Evolutionary conservation across 1,140 invertebrate species (phyloP).

Genomic region (Nymphalis io): DNA sequence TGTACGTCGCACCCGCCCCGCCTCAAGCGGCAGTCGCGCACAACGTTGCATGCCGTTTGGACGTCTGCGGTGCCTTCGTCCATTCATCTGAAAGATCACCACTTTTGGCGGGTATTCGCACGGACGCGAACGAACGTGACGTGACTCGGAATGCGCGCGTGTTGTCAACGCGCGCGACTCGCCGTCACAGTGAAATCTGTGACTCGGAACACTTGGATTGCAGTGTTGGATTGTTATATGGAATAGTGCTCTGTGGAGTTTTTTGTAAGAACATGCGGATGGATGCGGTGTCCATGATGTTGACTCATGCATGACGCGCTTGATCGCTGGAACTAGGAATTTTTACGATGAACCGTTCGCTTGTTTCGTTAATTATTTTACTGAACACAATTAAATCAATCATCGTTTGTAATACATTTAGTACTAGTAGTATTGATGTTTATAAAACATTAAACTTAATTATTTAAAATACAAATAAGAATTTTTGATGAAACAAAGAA

Average conservation of each 20-base stretch:
- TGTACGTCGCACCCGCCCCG: conserved; percentile 65
- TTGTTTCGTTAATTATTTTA: conserved; percentile 4
- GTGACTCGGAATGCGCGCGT: conserved; percentile 68
- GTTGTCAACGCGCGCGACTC: conserved; percentile 50
- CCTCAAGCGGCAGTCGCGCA: conserved; percentile 68
- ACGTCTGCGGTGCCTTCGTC: conserved; percentile 42
- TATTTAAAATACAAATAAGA: background rate
- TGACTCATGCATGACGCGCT: conserved; percentile 78
- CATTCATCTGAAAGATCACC: conserved; percentile 34
- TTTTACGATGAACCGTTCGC: conserved; percentile 37
- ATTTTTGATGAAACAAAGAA: background rate
- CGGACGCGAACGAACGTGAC: conserved; percentile 64
- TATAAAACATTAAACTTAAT: background rate
- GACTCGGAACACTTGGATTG: conserved; percentile 73
- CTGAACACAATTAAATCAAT: background rate
- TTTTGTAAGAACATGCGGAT: conserved; percentile 66
- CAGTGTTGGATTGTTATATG: conserved; percentile 76
- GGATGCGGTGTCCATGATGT: conserved; percentile 75
- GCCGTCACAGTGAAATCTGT: conserved; percentile 66
- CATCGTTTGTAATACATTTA: background rate
- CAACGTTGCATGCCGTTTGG: conserved; percentile 53
- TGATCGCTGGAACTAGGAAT: conserved; percentile 70
- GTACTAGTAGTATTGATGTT: background rate
- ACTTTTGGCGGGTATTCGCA: conserved; percentile 75
- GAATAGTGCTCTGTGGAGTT: conserved; percentile 54